These are phyloP conservation scores for Ganaspis brasiliensis DNA, from an alignment of 2,888 invertebrate species.

Conservation along the genomic window DNA sequence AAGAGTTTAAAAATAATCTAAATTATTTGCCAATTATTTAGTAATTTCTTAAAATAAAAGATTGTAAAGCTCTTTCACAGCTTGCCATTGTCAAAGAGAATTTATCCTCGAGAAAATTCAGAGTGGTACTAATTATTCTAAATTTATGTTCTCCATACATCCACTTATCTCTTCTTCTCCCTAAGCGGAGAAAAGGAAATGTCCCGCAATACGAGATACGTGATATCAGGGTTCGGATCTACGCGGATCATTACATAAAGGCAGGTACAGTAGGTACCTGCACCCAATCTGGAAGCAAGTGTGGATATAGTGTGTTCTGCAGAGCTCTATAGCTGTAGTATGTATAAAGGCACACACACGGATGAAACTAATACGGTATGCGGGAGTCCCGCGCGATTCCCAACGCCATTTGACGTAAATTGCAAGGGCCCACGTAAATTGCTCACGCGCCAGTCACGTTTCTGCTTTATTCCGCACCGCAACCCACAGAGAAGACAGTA, in stretches of 20 bases:
- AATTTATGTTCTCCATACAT: conserved; percentile 34
- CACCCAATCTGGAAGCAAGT: not conserved
- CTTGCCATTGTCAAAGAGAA: conserved; percentile 25
- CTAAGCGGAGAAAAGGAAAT: conserved; percentile 32
- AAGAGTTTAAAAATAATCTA: too few species aligned
- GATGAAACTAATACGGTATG: not conserved
- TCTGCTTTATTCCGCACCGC: conserved; percentile 50
- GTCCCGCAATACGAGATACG: conserved; percentile 25
- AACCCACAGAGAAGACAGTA: conserved; percentile 45
- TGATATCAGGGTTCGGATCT: conserved; percentile 36
- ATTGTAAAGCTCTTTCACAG: not conserved
- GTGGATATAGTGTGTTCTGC: conserved; percentile 22
- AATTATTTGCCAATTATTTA: not conserved
- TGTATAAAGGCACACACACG: not conserved
- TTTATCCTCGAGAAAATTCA: conserved; percentile 21
- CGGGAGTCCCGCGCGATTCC: conserved; percentile 21
- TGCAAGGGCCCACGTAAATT: conserved; percentile 52
- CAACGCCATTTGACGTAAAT: conserved; percentile 53
- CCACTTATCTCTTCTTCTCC: conserved; percentile 40
- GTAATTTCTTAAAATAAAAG: not conserved
- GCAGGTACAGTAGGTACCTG: conserved; percentile 8
- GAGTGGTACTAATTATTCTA: conserved; percentile 38
- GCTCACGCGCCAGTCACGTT: conserved; percentile 54
- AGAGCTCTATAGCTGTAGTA: not conserved
- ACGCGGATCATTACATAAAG: conserved; percentile 36